Percentiles rank a stretch among this genome's conserved stretches.
Conservation (phyloP, 2,888 invertebrate species). For the Drosophila falleni region DNA sequence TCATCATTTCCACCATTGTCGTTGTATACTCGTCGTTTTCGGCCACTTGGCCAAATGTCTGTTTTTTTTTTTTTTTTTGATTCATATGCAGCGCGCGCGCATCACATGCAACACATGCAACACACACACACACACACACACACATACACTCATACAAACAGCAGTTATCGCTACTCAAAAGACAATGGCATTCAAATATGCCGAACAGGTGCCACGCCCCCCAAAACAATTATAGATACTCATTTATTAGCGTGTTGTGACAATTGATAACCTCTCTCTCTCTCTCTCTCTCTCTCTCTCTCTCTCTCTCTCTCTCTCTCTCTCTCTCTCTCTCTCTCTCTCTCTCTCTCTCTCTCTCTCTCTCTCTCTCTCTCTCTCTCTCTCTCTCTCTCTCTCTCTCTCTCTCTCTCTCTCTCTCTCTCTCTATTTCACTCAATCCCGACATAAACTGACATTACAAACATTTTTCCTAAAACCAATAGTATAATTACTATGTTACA, state of each 20-base stretch:
- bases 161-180: slow-evolving; percentile 17
- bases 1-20: slow-evolving; percentile 38
- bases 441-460: neutral
- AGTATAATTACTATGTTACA: neutral
- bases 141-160: slow-evolving; percentile 6
- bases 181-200: slow-evolving; percentile 33
- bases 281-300: neutral
- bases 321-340: neutral
- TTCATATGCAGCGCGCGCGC: slow-evolving; percentile 69
- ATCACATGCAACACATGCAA: slow-evolving; percentile 45
- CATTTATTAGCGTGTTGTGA: slow-evolving; percentile 43
- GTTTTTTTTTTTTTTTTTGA: slow-evolving; percentile 20
- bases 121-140: slow-evolving; percentile 8
- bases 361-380: neutral
- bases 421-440: neutral
- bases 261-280: neutral
- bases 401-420: neutral
- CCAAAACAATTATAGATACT: slow-evolving; percentile 63
- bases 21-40: slow-evolving; percentile 25
- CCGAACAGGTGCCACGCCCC: slow-evolving; percentile 52
- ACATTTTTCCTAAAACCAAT: neutral
- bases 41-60: slow-evolving; percentile 31
- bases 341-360: neutral
- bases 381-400: neutral
- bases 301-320: neutral